Base-by-base conservation (phyloP, 2,888 invertebrate genomes). In the Crematogaster levior region DNA sequence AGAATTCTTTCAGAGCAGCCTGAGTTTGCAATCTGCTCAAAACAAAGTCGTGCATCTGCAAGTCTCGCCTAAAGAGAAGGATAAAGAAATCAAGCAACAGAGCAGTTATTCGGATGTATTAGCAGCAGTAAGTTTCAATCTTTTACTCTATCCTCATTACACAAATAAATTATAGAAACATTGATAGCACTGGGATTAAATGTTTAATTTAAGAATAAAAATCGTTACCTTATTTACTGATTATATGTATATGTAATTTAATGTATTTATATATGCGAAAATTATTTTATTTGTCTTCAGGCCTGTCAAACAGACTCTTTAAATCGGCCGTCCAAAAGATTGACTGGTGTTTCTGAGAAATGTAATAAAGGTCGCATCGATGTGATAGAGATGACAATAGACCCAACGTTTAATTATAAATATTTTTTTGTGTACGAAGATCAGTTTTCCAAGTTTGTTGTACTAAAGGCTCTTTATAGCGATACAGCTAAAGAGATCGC, bases 361-460 rank as follows among this genome's bases (percentile, higher is more conserved):
- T 43, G 75, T 53, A 84, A 77, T 51, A 87, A 90, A 80, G 92
- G 89, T 53, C 91, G 93, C 84, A 85, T 93, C 53, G 91, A 93
- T 24, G 84, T 93, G 37, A 86, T 93, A 70, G 91, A 93, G 24
- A 91, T 93, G 89, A 79, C 82, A 27, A 34, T 81, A 5, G 86
- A 90, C 34, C 58, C 87, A 60, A 82, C 60, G 18, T 79, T 77
- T 7, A 66, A 60, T 30, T 90, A 86, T 51, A 90, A 88, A 53
- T 90, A 89, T 70, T 87, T 93, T 5, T 84, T 93, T 30, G 86
- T 91, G 46, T 93, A 92, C 15, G 91, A 92, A 75, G 93, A 93
- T 84, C 89, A 90, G 34, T 60, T 84, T 12, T 91, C 93, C 0
- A 92, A 89, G 72, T 93, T 92, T 60, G 85, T 92, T 15, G 82